Percentiles rank a stretch among this genome's conserved stretches.
Conservation (phyloP, 2,888 invertebrate species). For the Cephus rjabovi region DNA sequence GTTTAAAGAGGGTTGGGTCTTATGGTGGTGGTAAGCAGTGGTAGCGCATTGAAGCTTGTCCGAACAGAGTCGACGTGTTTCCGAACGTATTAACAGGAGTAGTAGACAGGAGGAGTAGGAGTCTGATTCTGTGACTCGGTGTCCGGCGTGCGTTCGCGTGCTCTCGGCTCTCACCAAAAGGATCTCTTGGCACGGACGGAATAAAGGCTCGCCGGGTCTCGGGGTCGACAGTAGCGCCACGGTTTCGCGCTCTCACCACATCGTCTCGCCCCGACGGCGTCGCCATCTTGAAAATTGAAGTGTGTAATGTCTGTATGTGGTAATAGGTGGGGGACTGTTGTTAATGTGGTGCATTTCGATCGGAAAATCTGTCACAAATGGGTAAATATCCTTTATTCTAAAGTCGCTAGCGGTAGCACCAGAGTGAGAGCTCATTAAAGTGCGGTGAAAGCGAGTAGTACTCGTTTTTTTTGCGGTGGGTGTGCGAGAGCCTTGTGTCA, state of each 20-base stretch:
- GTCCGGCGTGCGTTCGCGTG: neutral
- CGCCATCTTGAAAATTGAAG: slow-evolving; percentile 77
- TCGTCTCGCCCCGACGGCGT: slow-evolving; percentile 70
- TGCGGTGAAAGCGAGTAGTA: slow-evolving; percentile 12
- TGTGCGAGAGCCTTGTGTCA: slow-evolving; percentile 15
- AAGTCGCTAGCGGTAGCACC: neutral
- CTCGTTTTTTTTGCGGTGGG: slow-evolving; percentile 8
- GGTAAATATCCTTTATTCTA: slow-evolving; percentile 53
- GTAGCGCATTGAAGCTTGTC: neutral
- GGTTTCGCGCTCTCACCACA: slow-evolving; percentile 35
- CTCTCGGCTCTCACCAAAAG: slow-evolving; percentile 2
- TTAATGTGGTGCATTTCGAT: slow-evolving; percentile 58
- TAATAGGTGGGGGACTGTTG: slow-evolving; percentile 61
- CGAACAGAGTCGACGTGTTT: neutral
- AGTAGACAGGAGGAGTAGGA: neutral
- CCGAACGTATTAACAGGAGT: neutral
- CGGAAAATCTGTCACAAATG: slow-evolving; percentile 61
- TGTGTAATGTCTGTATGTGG: slow-evolving; percentile 68
- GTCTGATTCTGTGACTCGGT: neutral
- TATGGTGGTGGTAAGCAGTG: neutral
- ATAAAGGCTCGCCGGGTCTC: slow-evolving; percentile 6
- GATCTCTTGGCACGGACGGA: neutral
- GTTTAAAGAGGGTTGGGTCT: neutral
- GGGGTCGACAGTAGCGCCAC: slow-evolving; percentile 32
- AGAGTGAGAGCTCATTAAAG: slow-evolving; percentile 6